Evolutionary conservation across 2,797 vertebrate species (phyloP), one percentile per base, ranked within the genome.

Genomic region (Heteromormyrus szaboi): DNA sequence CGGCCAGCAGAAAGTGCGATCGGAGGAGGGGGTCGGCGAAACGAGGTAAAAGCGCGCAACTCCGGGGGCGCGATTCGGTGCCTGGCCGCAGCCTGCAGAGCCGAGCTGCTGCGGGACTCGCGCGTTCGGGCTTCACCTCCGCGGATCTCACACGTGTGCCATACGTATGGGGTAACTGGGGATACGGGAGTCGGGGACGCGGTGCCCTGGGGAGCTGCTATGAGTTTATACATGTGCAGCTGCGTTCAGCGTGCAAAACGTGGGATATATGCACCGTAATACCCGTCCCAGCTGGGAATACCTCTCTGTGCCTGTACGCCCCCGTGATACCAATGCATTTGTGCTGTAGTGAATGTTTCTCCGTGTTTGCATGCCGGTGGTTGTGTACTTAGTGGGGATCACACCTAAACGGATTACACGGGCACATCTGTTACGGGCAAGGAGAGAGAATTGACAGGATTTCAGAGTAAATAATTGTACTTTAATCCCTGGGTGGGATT

Each of bases 1-100:
- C 53, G 22, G 85, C 11, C 22, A 54, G 84, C 46, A 22, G 50
- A 54, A 54, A 25, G 72, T 25, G 44, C 81, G 46, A 84, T 84
- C 46, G 46, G 46, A 48, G 46, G 19, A 37, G 22, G 5, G 50
- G 22, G 29, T 33, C 65, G 12, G 51, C 25, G 85, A n/a, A 17
- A 56, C 72, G 72, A 86, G 85, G 85, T 86, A 86, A 86, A 17
- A 37, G 85, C 46, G 17, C 83, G 83, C 83, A 53, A 14, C 22
- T 54, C 5, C 25, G 53, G 7, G 5, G 29, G 25, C 7, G 85
- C 48, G 9, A 85, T 81, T 14, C 37, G 17, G 48, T n/a, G 46
- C 48, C 44, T 85, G 22, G 25, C 11, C 12, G 48, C 56, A 62
- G 56, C n/a, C 56, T 62, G 56, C 22, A 25, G 56, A 62, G 56